These are phyloP conservation scores for Cyprinella venusta DNA, from an alignment of 2,797 vertebrate species.

Conservation along the genomic window DNA sequence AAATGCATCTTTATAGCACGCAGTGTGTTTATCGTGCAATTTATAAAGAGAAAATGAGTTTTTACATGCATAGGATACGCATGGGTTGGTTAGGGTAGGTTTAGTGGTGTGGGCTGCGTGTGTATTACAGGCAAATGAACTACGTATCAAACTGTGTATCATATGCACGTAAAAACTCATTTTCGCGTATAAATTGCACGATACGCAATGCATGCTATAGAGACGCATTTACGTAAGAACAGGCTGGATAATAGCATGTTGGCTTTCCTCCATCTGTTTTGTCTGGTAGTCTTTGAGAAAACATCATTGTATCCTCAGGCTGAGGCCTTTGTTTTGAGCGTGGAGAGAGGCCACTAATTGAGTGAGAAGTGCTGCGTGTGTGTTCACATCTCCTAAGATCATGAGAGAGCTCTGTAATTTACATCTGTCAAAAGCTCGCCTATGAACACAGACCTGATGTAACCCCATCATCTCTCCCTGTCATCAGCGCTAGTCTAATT, in stretches of 20 bases:
- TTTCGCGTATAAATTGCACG: too few relatives aligned
- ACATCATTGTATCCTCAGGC: slow-evolving; percentile 19
- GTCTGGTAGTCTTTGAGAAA: slow-evolving; percentile 35
- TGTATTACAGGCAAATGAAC: too few relatives aligned
- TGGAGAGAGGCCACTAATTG: slow-evolving; percentile 39
- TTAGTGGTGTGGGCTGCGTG: too few relatives aligned
- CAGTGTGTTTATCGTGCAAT: too few relatives aligned
- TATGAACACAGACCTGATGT: slow-evolving; percentile 51
- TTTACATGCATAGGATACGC: too few relatives aligned
- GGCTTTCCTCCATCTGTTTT: slow-evolving; percentile 25
- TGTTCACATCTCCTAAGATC: slow-evolving; percentile 36
- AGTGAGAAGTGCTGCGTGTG: slow-evolving; percentile 43
- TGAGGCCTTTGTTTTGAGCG: slow-evolving; percentile 30
- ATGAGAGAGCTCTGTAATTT: slow-evolving; percentile 53
- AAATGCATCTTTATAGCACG: too few relatives aligned
- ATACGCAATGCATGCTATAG: too few relatives aligned
- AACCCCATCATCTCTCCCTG: slow-evolving; percentile 51
- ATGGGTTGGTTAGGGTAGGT: too few relatives aligned
- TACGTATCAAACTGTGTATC: too few relatives aligned
- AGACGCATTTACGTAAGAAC: too few relatives aligned
- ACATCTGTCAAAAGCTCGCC: slow-evolving; percentile 56
- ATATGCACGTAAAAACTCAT: too few relatives aligned
- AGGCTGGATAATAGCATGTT: neutral
- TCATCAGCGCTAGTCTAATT: slow-evolving; percentile 59
- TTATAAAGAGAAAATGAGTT: too few relatives aligned